Evolutionary conservation across 2,113 vertebrate genomes (phyloP).

Genomic region (Pimephales promelas): DNA sequence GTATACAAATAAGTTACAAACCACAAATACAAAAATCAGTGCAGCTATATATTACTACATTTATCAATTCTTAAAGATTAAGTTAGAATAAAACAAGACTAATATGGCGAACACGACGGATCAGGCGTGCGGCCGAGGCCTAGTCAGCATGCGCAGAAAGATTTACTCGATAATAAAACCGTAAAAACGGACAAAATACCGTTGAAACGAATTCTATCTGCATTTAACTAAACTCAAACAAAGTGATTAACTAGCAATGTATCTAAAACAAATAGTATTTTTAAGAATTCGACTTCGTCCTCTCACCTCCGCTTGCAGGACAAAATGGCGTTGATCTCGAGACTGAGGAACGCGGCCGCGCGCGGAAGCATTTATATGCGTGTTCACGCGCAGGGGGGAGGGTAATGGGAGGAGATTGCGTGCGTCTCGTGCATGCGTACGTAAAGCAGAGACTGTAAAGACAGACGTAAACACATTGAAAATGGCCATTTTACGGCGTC

Average conservation of each 20-base stretch:
- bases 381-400: slow-evolving; percentile 8
- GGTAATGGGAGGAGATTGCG: not conserved
- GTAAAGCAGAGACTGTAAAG: too few species aligned
- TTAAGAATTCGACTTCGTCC: not conserved
- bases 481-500: not conserved
- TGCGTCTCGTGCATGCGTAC: not conserved
- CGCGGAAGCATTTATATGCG: slow-evolving; percentile 10
- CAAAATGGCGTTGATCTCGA: slow-evolving; percentile 38
- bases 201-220: not conserved
- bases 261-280: not conserved
- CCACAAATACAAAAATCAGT: not conserved
- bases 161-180: not conserved
- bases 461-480: not conserved
- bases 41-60: too few species aligned
- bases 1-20: not conserved
- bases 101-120: not conserved
- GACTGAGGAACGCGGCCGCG: not conserved
- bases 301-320: not conserved
- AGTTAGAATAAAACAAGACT: not conserved
- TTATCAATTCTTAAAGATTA: not conserved
- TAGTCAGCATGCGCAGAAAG: not conserved
- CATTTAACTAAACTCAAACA: not conserved
- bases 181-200: not conserved
- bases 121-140: not conserved
- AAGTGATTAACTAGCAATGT: not conserved